These are phyloP conservation scores for Ramphastos sulfuratus DNA, from an alignment of 2,113 vertebrate genomes.

Conservation along the genomic window DNA sequence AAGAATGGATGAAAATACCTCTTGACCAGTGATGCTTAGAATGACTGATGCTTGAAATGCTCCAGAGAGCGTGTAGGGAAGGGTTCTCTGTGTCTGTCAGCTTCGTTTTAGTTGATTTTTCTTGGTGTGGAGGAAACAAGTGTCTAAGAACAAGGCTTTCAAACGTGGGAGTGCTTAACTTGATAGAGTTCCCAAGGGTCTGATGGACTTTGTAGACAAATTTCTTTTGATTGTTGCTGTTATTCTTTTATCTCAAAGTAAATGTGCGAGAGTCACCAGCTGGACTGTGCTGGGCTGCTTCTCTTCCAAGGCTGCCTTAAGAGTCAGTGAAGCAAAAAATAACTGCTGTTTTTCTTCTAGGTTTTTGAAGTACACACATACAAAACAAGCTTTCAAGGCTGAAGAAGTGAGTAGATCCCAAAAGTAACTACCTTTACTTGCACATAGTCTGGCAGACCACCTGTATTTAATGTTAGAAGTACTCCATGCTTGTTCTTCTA, in stretches of 20 bases:
- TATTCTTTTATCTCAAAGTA: background rate
- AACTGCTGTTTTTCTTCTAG: slow-evolving; percentile 72
- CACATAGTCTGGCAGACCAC: background rate
- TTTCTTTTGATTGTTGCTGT: background rate
- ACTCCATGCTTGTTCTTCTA: background rate
- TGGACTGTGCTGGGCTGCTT: background rate
- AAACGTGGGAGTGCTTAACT: background rate
- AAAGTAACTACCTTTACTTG: background rate
- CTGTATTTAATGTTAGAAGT: background rate
- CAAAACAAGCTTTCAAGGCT: slow-evolving; percentile 97
- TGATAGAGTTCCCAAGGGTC: background rate
- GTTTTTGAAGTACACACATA: slow-evolving; percentile 96
- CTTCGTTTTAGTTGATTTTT: background rate
- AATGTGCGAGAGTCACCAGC: background rate
- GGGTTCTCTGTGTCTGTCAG: background rate
- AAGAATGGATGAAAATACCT: background rate
- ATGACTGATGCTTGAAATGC: background rate
- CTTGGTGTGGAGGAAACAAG: background rate
- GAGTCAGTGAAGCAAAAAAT: background rate
- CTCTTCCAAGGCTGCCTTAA: background rate
- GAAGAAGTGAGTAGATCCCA: slow-evolving; percentile 86
- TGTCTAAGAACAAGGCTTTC: background rate
- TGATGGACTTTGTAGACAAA: background rate
- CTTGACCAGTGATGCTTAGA: background rate
- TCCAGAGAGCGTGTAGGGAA: background rate